These are phyloP conservation scores for Druceiella hillmani DNA, from an alignment of 2,888 invertebrate species.

Conservation along the genomic window DNA sequence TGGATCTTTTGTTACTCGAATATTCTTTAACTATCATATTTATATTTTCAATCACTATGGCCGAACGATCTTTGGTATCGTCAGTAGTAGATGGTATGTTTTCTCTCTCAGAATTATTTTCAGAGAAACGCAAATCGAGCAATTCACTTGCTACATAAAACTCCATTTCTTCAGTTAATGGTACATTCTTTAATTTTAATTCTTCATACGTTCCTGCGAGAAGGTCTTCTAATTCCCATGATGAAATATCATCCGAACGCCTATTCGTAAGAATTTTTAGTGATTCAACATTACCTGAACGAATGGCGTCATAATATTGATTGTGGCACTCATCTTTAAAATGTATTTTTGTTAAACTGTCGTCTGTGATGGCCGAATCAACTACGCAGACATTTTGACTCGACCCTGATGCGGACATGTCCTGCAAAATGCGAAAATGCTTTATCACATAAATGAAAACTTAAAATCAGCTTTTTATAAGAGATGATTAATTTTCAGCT, in stretches of 20 bases:
- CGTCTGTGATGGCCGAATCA: too few species aligned
- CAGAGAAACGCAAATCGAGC: neutral
- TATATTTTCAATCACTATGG: neutral
- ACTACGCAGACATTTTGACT: too few species aligned
- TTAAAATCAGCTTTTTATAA: too few species aligned
- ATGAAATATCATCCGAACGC: neutral
- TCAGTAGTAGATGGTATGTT: too few species aligned
- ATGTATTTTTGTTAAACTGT: too few species aligned
- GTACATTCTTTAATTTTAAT: neutral
- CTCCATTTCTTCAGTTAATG: neutral
- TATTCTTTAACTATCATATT: neutral
- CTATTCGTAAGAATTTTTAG: neutral
- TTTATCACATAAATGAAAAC: too few species aligned
- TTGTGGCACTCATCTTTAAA: too few species aligned
- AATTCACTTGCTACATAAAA: neutral
- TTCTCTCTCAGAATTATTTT: neutral
- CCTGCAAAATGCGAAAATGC: too few species aligned
- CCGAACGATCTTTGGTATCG: neutral
- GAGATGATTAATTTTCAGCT: too few species aligned
- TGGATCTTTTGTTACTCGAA: constrained; percentile 7
- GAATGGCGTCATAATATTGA: neutral
- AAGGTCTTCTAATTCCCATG: neutral
- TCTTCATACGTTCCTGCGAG: neutral
- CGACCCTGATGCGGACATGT: too few species aligned
- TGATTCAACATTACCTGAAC: neutral